These are phyloP conservation scores for Diachasmimorpha longicaudata DNA, from an alignment of 1,140 invertebrate species.

Conservation along the genomic window DNA sequence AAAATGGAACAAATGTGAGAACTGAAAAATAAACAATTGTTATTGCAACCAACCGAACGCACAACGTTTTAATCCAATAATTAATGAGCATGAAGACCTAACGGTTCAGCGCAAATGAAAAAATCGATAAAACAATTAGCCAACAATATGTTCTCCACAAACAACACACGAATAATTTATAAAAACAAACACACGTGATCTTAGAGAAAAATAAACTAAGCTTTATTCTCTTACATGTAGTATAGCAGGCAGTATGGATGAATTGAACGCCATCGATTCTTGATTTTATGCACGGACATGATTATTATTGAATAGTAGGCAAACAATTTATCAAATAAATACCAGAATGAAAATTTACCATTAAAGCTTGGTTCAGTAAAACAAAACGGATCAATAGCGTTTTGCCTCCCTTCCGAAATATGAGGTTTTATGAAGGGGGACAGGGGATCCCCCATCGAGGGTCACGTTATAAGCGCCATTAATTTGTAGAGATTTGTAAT, in stretches of 20 bases:
- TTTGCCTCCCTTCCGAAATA: conserved; percentile 27
- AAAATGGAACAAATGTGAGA: conserved; percentile 5
- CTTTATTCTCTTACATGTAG: conserved; percentile 55
- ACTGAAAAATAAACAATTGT: conserved; percentile 21
- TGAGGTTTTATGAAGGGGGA: conserved; percentile 20
- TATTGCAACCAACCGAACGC: conserved; percentile 2
- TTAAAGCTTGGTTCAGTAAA: conserved; percentile 29
- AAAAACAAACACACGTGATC: conserved; percentile 1
- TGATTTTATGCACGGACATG: conserved; percentile 9
- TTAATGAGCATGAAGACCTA: neutral
- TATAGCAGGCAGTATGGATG: conserved; percentile 51
- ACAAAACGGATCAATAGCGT: conserved; percentile 13
- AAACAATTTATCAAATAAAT: conserved; percentile 31
- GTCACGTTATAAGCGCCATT: conserved; percentile 65
- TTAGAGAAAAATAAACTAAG: conserved; percentile 58
- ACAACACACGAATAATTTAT: neutral
- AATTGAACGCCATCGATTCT: conserved; percentile 35
- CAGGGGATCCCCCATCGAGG: conserved; percentile 27
- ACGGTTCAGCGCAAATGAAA: neutral
- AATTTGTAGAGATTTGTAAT: conserved; percentile 88
- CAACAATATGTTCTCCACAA: no score
- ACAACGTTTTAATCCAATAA: neutral
- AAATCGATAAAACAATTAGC: neutral
- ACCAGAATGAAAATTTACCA: conserved; percentile 33
- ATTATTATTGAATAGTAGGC: conserved; percentile 27